Conservation (phyloP, 1,140 invertebrate genomes). For the Zaprionus kolodkinae region DNA sequence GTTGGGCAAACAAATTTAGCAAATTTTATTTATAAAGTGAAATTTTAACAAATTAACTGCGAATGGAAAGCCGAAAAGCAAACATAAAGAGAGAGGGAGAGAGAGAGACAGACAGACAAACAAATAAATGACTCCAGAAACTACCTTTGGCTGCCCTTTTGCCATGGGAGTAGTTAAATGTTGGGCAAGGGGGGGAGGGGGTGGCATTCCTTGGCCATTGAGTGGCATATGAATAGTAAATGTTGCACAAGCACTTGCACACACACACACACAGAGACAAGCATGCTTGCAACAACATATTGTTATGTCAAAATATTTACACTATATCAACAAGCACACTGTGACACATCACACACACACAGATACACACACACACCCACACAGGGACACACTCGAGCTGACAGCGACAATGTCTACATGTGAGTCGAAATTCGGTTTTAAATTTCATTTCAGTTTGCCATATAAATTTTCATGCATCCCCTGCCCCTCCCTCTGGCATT, state of each 20-base stretch:
- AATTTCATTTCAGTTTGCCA: slow-evolving; percentile 64
- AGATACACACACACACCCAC: slow-evolving; percentile 2
- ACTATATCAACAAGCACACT: slow-evolving; percentile 62
- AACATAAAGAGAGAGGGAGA: background rate
- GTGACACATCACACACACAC: slow-evolving; percentile 1
- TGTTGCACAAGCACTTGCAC: slow-evolving; percentile 45
- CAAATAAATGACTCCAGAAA: slow-evolving; percentile 56
- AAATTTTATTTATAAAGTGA: slow-evolving; percentile 74
- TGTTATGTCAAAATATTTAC: slow-evolving; percentile 80
- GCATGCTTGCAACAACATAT: slow-evolving; percentile 62
- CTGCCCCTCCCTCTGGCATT: slow-evolving; percentile 43
- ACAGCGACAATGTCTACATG: slow-evolving; percentile 33
- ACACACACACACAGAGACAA: slow-evolving; percentile 25
- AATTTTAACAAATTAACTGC: slow-evolving; percentile 82
- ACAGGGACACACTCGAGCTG: background rate
- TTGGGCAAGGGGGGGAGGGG: background rate
- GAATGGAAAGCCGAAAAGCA: slow-evolving; percentile 57
- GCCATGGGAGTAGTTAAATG: background rate
- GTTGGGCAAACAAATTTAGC: slow-evolving; percentile 45
- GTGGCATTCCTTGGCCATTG: slow-evolving; percentile 12
- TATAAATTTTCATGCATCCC: slow-evolving; percentile 74
- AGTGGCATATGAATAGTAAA: slow-evolving; percentile 50
- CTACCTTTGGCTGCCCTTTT: slow-evolving; percentile 8
- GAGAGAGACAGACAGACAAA: background rate
- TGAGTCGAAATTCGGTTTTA: slow-evolving; percentile 65